phyloP scores from a whole-genome alignment of 2,113 vertebrate genomes.

The Lathamus discolor region DNA sequence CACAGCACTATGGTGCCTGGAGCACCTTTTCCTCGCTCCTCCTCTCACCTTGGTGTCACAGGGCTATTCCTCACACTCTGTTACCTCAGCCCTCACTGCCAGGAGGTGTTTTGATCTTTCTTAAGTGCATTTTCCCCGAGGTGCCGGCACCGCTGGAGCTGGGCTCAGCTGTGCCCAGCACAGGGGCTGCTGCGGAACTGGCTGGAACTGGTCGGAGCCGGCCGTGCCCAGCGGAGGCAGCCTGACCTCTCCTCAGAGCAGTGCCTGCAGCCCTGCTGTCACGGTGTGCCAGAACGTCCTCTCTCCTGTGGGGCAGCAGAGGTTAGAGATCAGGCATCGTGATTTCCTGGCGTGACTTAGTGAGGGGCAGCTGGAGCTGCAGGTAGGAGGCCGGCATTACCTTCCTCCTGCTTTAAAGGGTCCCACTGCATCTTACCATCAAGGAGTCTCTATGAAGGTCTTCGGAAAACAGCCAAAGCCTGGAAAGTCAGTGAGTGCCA shows the following conservation, averaged over 20 bases:
- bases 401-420: background rate
- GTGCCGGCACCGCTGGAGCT: too few relatives aligned
- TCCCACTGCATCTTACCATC: background rate
- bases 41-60: background rate
- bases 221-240: background rate
- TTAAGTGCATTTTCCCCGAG: background rate
- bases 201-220: background rate
- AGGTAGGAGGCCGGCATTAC: background rate
- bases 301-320: background rate
- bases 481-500: accelerated
- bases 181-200: accelerated
- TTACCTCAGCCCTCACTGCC: background rate
- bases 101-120: background rate
- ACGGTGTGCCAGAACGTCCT: background rate
- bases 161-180: background rate
- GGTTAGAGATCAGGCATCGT: background rate
- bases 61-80: background rate
- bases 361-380: background rate
- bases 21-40: background rate
- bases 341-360: background rate
- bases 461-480: background rate
- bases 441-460: background rate
- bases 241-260: background rate
- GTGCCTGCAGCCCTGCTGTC: background rate
- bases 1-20: background rate